phyloP scores from a whole-genome alignment of 1,140 invertebrate species.

The Drosophila kikkawai region DNA sequence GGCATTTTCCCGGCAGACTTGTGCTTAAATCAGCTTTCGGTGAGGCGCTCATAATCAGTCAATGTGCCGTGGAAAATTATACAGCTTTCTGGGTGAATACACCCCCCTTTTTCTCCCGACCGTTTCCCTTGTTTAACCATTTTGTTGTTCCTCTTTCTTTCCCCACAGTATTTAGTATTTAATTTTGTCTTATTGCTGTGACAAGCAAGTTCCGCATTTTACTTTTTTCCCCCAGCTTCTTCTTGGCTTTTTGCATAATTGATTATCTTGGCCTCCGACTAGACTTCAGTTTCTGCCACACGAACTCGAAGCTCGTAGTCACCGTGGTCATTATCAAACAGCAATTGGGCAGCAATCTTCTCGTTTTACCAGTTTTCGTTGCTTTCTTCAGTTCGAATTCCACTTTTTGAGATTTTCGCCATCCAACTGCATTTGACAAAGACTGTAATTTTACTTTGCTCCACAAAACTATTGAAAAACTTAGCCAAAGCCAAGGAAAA shows the following conservation, averaged over 20 bases:
- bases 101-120: slow-evolving; percentile 1
- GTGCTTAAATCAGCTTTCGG: slow-evolving; percentile 61
- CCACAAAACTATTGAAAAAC: slow-evolving; percentile 38
- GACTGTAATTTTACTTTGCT: slow-evolving; percentile 65
- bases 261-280: slow-evolving; percentile 63
- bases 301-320: neutral
- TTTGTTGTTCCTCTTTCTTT: slow-evolving; percentile 5
- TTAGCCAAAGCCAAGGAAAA: slow-evolving; percentile 19
- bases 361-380: slow-evolving; percentile 22
- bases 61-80: slow-evolving; percentile 74
- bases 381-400: slow-evolving; percentile 41
- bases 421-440: slow-evolving; percentile 68
- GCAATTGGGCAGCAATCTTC: slow-evolving; percentile 15
- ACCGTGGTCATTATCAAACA: slow-evolving; percentile 14
- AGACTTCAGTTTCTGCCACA: slow-evolving; percentile 19
- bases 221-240: neutral
- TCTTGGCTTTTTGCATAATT: slow-evolving; percentile 69
- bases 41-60: slow-evolving; percentile 68
- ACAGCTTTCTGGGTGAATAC: slow-evolving; percentile 24
- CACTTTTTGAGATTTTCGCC: slow-evolving; percentile 60
- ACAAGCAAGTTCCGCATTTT: slow-evolving; percentile 57
- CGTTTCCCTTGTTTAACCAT: neutral
- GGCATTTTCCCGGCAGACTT: slow-evolving; percentile 5
- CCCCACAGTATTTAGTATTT: slow-evolving; percentile 56
- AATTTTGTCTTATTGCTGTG: slow-evolving; percentile 69